A percentile compares a stretch with the other conserved stretches of the same genome.
Conservation (phyloP, 2,113 vertebrate species). For the Stercorarius parasiticus region DNA sequence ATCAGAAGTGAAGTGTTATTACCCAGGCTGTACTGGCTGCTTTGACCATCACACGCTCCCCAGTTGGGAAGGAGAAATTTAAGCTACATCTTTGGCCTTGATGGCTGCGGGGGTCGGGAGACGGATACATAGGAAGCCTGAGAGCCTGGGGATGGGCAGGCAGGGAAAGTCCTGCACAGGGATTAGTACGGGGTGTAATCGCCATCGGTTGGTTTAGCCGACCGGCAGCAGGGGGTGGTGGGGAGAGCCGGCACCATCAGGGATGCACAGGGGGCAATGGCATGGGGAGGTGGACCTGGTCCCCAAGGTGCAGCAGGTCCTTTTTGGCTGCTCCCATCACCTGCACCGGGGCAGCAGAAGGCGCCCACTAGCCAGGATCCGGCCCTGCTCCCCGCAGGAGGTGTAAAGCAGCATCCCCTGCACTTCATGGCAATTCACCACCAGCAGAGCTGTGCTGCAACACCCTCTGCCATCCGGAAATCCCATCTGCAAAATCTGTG, state of each 20-base stretch:
- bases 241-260: fast-evolving
- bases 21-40: background rate
- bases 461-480: background rate
- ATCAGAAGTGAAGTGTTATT: constrained; percentile 5
- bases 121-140: background rate
- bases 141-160: background rate
- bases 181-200: background rate
- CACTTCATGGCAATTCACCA: fast-evolving
- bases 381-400: background rate
- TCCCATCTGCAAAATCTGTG: too few species aligned
- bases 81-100: background rate
- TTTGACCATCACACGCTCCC: background rate
- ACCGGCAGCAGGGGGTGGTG: fast-evolving
- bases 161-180: background rate
- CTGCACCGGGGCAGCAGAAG: background rate
- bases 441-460: background rate
- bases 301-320: background rate
- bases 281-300: fast-evolving
- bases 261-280: too few species aligned
- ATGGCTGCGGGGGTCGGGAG: background rate
- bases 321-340: background rate
- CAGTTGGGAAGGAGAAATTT: background rate
- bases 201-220: background rate
- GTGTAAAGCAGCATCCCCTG: background rate
- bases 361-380: background rate